A percentile compares a stretch with the other conserved stretches of the same genome.
These are phyloP conservation scores for Acromyrmex echinatior DNA, from an alignment of 1,140 invertebrate genomes.

Conservation along the genomic window DNA sequence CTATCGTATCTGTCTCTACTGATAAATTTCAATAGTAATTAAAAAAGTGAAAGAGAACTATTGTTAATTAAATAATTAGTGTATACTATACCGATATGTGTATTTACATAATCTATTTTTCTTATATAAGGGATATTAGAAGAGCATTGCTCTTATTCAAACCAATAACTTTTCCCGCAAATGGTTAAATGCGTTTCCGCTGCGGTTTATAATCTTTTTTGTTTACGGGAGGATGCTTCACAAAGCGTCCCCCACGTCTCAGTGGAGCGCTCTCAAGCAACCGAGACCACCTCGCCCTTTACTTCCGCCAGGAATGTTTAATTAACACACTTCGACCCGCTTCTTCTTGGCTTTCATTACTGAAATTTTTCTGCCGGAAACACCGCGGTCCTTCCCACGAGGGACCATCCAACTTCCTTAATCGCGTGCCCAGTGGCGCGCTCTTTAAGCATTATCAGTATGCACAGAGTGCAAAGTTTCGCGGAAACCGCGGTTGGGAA, in stretches of 20 bases:
- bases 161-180: conserved; percentile 8
- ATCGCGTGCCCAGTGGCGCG: conserved; percentile 60
- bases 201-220: conserved; percentile 45
- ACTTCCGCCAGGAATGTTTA: conserved; percentile 72
- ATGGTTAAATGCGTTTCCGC: conserved; percentile 23
- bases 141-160: background rate
- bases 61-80: background rate
- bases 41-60: background rate
- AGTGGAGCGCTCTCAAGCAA: conserved; percentile 18
- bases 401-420: conserved; percentile 73
- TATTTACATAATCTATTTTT: background rate
- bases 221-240: conserved; percentile 56
- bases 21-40: conserved; percentile 1
- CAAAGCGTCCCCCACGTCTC: conserved; percentile 60
- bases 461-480: conserved; percentile 67
- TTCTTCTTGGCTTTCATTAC: conserved; percentile 69
- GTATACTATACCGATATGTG: background rate
- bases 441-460: conserved; percentile 69
- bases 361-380: conserved; percentile 73
- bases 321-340: conserved; percentile 75
- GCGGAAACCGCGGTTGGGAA: conserved; percentile 28
- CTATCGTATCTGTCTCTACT: background rate
- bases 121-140: background rate
- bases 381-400: conserved; percentile 45
- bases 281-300: conserved; percentile 52